A percentile compares a stretch with the other conserved stretches of the same genome.
These are phyloP conservation scores for Cheirogaleus major DNA, from an alignment of 2,797 vertebrate genomes.

Conservation along the genomic window DNA sequence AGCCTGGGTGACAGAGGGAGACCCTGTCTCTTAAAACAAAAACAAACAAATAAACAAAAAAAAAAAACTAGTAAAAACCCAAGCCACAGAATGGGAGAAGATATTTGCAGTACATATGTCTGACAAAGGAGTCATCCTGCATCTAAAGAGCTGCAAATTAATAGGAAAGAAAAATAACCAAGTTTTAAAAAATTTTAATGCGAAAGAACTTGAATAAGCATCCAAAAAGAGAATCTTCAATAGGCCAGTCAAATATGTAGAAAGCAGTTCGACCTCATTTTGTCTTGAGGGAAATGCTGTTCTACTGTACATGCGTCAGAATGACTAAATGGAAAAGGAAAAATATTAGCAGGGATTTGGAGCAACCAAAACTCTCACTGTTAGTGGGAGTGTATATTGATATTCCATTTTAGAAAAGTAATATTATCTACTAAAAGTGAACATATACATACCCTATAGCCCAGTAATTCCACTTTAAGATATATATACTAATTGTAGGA, in stretches of 20 bases:
- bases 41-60: not conserved
- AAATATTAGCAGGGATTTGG: not conserved
- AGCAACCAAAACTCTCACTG: not conserved
- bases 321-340: not conserved
- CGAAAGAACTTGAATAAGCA: not conserved
- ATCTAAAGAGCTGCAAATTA: not conserved
- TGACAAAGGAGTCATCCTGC: not conserved
- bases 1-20: not conserved
- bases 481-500: not conserved
- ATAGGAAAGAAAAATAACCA: not conserved
- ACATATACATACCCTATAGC: not conserved
- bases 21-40: not conserved
- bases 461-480: not conserved
- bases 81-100: not conserved
- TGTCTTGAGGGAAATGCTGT: not conserved
- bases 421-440: not conserved
- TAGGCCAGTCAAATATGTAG: not conserved
- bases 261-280: not conserved
- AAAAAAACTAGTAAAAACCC: not conserved
- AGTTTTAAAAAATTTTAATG: not conserved
- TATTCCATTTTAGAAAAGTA: not conserved
- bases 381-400: not conserved
- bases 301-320: not conserved
- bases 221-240: not conserved
- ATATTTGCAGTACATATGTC: not conserved